Conservation (phyloP, 2,797 vertebrate genomes). For the Menidia menidia region DNA sequence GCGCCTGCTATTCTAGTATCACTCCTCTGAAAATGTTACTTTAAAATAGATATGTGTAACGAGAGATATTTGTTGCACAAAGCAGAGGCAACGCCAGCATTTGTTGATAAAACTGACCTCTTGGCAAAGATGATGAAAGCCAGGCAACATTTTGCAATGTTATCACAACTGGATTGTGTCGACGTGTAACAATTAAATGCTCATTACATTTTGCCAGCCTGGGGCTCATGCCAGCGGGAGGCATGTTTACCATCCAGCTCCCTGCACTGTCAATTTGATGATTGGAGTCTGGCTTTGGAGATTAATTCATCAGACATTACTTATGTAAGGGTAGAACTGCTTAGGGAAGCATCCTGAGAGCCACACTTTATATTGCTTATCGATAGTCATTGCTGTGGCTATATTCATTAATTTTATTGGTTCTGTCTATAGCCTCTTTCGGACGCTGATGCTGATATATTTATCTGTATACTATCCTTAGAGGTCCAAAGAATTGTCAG, state of each 20-base stretch:
- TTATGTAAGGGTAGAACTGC: conserved; percentile 72
- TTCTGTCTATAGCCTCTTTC: conserved; percentile 74
- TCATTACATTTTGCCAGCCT: conserved; percentile 13
- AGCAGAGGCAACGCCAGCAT: neutral
- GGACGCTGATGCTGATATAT: conserved; percentile 59
- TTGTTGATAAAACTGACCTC: neutral
- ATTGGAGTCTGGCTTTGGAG: conserved; percentile 66
- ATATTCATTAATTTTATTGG: conserved; percentile 77
- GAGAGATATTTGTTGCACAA: neutral
- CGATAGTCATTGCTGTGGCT: conserved; percentile 69
- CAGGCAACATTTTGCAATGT: neutral
- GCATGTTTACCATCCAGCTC: conserved; percentile 15
- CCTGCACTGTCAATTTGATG: conserved; percentile 65
- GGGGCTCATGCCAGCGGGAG: conserved; percentile 44
- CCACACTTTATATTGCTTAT: conserved; percentile 68
- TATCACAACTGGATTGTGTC: neutral
- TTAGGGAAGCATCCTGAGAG: conserved; percentile 62
- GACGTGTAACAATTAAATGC: conserved; percentile 13
- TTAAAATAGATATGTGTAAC: neutral
- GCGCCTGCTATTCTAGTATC: conserved; percentile 43
- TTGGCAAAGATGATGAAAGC: neutral
- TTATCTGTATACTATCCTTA: conserved; percentile 22
- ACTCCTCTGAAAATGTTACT: conserved; percentile 19
- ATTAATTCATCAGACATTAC: conserved; percentile 63
- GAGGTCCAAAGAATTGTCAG: too few species aligned